Percentiles rank a stretch among this genome's conserved stretches.
These are phyloP conservation scores for Genyomyrus donnyi DNA, from an alignment of 2,113 vertebrate genomes.

Conservation along the genomic window DNA sequence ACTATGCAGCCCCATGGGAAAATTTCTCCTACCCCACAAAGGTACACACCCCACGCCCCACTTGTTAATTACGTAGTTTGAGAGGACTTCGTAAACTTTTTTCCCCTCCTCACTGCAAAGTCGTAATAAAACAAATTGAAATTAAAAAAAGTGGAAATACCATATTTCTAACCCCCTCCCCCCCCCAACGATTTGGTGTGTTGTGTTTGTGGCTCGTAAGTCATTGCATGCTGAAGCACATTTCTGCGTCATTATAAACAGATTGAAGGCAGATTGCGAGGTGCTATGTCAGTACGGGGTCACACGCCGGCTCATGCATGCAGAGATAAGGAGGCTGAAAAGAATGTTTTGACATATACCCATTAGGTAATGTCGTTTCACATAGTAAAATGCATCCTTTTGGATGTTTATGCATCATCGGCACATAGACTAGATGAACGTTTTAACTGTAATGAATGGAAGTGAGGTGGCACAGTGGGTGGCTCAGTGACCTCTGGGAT, in stretches of 20 bases:
- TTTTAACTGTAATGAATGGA: not conserved
- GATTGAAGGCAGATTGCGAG: conserved; percentile 28
- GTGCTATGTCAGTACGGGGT: conserved; percentile 27
- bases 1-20: not conserved
- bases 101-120: not conserved
- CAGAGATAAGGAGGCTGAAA: not conserved
- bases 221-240: conserved; percentile 46
- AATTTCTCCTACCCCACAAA: not conserved
- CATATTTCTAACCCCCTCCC: not conserved
- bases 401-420: not conserved
- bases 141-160: conserved; percentile 6
- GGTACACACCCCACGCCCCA: not conserved
- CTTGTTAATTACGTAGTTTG: not conserved
- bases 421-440: not conserved
- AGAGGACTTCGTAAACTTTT: not conserved
- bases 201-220: conserved; percentile 9
- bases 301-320: not conserved
- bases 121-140: not conserved
- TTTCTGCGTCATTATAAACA: conserved; percentile 30
- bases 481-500: not conserved
- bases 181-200: not conserved
- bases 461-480: not conserved
- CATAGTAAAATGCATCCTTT: not conserved
- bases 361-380: not conserved
- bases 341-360: not conserved